These are phyloP conservation scores for Hemaris fuciformis DNA, from an alignment of 2,888 invertebrate genomes.

Conservation along the genomic window DNA sequence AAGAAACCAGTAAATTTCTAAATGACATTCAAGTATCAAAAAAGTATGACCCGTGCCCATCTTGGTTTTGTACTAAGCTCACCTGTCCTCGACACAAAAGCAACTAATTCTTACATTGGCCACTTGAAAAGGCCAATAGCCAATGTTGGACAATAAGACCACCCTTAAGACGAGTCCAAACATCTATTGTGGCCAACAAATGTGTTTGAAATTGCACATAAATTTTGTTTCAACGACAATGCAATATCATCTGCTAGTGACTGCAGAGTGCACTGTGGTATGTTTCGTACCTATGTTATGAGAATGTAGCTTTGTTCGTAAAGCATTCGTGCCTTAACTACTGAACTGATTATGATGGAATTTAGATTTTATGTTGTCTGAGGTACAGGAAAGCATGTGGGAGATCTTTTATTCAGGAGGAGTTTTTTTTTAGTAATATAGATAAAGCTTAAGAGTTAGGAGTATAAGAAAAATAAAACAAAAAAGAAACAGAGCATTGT, in stretches of 20 bases:
- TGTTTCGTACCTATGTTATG: too few relatives aligned
- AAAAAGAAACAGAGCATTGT: too few relatives aligned
- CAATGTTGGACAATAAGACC: conserved; percentile 46
- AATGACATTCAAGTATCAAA: conserved; percentile 5
- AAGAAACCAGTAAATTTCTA: not conserved
- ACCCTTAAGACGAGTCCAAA: conserved; percentile 58
- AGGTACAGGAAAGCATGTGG: not conserved
- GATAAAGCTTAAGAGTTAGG: too few relatives aligned
- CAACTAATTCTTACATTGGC: conserved; percentile 57
- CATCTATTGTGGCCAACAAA: conserved; percentile 44
- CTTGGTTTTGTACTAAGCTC: conserved; percentile 23
- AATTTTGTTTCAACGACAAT: conserved; percentile 31
- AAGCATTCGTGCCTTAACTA: too few relatives aligned
- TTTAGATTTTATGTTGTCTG: too few relatives aligned
- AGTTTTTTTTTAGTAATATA: too few relatives aligned
- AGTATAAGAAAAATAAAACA: too few relatives aligned
- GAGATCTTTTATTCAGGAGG: too few relatives aligned
- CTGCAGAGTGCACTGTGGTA: not conserved
- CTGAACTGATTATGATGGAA: too few relatives aligned
- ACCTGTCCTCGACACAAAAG: conserved; percentile 52
- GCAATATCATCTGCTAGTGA: not conserved
- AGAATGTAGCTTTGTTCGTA: too few relatives aligned
- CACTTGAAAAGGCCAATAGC: conserved; percentile 12
- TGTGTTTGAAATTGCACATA: conserved; percentile 28
- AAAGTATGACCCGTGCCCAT: conserved; percentile 42